Conservation (phyloP, 2,797 vertebrate species). For the Moxostoma hubbsi region DNA sequence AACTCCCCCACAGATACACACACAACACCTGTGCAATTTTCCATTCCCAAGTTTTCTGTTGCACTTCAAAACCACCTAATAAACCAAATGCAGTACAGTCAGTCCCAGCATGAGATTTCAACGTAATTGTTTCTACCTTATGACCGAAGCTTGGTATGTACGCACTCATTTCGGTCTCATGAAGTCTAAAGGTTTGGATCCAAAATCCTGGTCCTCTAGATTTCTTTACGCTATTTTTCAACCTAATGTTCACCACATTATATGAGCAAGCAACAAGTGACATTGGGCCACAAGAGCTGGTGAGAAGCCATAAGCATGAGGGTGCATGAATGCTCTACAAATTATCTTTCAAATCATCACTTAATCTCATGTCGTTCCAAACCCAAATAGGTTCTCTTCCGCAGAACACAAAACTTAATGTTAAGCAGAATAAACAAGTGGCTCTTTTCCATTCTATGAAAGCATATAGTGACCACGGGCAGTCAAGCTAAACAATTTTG, state of each 20-base stretch:
- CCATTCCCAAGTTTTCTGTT: neutral
- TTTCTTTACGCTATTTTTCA: slow-evolving; percentile 5
- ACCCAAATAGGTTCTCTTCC: neutral
- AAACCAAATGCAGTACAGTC: slow-evolving; percentile 14
- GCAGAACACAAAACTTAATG: neutral
- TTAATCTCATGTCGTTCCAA: neutral
- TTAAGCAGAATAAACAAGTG: neutral
- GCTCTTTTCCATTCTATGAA: neutral
- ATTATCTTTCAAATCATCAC: neutral
- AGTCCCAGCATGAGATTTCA: neutral
- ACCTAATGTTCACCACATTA: slow-evolving; percentile 14
- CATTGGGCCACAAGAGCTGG: neutral
- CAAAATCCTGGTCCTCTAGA: neutral
- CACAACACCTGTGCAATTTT: slow-evolving; percentile 8
- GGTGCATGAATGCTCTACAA: slow-evolving; percentile 5
- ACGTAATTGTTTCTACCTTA: neutral
- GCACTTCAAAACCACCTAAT: neutral
- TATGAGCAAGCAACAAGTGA: neutral
- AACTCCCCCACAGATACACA: slow-evolving; percentile 11
- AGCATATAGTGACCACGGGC: neutral
- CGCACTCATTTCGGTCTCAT: neutral
- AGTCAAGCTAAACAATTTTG: neutral
- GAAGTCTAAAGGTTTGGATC: neutral
- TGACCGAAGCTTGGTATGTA: neutral
- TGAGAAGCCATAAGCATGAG: slow-evolving; percentile 58